These are phyloP conservation scores for Notodonta ziczac DNA, from an alignment of 2,888 invertebrate genomes.

Conservation along the genomic window DNA sequence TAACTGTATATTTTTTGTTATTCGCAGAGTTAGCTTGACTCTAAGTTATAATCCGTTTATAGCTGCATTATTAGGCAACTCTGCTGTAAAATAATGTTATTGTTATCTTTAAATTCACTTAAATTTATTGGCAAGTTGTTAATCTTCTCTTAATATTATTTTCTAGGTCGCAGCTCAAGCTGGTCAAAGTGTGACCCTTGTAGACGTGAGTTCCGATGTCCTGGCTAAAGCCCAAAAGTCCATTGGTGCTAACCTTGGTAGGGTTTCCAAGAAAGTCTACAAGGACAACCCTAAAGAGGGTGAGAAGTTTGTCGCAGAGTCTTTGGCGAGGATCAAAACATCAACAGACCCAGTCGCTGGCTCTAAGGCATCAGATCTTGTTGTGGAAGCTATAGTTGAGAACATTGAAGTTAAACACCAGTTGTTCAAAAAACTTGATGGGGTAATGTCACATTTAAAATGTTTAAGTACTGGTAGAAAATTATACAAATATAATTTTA, in stretches of 20 bases:
- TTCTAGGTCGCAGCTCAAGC: conserved; percentile 92
- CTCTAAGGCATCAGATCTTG: conserved; percentile 88
- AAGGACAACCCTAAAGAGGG: conserved; percentile 87
- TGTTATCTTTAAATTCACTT: no score
- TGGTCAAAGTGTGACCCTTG: conserved; percentile 91
- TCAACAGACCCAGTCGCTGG: conserved; percentile 86
- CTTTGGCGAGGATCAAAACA: conserved; percentile 78
- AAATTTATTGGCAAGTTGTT: no score
- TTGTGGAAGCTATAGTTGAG: conserved; percentile 95
- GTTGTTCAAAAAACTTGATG: conserved; percentile 90
- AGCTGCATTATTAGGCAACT: no score
- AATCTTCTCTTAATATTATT: conserved; percentile 4
- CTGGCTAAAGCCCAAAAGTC: conserved; percentile 89
- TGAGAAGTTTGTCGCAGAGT: conserved; percentile 87
- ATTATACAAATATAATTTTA: neutral
- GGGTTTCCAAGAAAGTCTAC: conserved; percentile 92
- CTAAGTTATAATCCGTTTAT: no score
- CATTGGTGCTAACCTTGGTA: conserved; percentile 88
- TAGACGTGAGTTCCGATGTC: conserved; percentile 90
- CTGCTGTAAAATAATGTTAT: no score
- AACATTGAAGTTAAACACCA: conserved; percentile 91
- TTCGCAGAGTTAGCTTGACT: no score
- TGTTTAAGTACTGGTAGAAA: no score
- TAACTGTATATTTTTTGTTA: conserved; percentile 45
- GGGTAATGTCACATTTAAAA: conserved; percentile 56